A percentile compares a stretch with the other conserved stretches of the same genome.
phyloP scores from a whole-genome alignment of 2,113 vertebrate genomes.

The Alethe diademata region DNA sequence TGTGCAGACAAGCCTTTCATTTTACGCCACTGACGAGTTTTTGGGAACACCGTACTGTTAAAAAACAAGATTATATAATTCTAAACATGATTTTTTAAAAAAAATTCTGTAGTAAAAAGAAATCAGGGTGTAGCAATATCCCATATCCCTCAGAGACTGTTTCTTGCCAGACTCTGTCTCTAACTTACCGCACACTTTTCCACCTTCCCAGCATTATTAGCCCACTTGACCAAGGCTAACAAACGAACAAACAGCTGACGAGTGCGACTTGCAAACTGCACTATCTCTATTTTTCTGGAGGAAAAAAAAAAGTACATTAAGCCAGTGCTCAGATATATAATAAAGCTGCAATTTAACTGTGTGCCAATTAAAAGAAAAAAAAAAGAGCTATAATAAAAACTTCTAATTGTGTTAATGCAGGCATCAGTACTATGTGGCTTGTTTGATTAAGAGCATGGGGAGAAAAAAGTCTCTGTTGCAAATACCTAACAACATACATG shows the following conservation, averaged over 20 bases:
- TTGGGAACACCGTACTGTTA: not conserved
- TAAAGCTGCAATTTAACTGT: not conserved
- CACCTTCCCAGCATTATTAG: constrained; percentile 97
- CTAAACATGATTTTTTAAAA: not conserved
- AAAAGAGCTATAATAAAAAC: not conserved
- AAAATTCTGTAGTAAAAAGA: not conserved
- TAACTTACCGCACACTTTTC: constrained; percentile 96
- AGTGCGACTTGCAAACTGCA: constrained; percentile 97
- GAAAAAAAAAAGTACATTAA: constrained; percentile 20
- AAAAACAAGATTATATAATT: not conserved
- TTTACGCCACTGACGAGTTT: not conserved
- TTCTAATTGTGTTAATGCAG: not conserved
- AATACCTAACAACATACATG: not conserved
- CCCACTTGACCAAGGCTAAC: constrained; percentile 96
- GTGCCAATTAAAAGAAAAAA: not conserved
- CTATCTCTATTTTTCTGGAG: constrained; percentile 97
- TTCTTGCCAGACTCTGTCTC: not conserved
- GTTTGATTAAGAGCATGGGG: not conserved
- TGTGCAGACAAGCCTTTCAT: not conserved
- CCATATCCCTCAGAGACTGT: not conserved
- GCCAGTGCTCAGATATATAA: not conserved
- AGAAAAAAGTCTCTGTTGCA: not conserved
- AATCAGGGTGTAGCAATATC: not conserved
- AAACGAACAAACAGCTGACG: constrained; percentile 96
- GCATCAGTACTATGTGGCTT: not conserved